A percentile compares a stretch with the other conserved stretches of the same genome.
Conservation (phyloP, 2,888 invertebrate species). For the Thymelicus lineola region DNA sequence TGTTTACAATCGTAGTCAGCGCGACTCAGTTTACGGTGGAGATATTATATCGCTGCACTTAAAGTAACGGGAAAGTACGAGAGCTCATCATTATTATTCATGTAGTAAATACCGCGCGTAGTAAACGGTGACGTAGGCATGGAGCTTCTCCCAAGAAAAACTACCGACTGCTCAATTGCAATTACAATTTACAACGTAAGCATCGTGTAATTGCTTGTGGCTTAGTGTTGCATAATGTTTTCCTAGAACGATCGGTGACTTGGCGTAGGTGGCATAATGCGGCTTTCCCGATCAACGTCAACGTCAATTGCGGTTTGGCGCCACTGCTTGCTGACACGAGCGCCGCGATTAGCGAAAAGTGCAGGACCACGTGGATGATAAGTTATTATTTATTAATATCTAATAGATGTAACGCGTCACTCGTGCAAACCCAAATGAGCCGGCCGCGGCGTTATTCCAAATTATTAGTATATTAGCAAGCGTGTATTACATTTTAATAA, state of each 20-base stretch:
- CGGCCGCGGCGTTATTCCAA: too few relatives aligned
- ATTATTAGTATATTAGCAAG: too few relatives aligned
- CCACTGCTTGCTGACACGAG: neutral
- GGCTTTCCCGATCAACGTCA: constrained; percentile 25
- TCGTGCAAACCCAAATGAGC: too few relatives aligned
- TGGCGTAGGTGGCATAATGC: constrained; percentile 9
- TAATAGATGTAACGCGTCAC: too few relatives aligned
- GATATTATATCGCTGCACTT: constrained; percentile 5
- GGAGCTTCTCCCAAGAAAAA: constrained; percentile 18
- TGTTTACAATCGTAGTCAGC: neutral
- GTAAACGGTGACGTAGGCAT: constrained; percentile 20
- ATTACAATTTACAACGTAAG: constrained; percentile 31
- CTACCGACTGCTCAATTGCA: constrained; percentile 21
- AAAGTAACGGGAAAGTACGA: constrained; percentile 19
- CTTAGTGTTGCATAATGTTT: constrained; percentile 28
- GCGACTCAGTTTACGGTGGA: neutral
- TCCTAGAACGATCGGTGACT: constrained; percentile 31
- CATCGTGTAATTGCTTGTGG: constrained; percentile 31
- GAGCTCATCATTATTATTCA: constrained; percentile 22
- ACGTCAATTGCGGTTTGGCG: constrained; percentile 14
- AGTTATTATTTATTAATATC: too few relatives aligned
- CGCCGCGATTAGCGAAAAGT: neutral
- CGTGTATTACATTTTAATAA: too few relatives aligned
- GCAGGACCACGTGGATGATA: too few relatives aligned
- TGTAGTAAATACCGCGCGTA: constrained; percentile 21